Conservation (phyloP, 2,888 invertebrate genomes). For the Andrena trimmerana region DNA sequence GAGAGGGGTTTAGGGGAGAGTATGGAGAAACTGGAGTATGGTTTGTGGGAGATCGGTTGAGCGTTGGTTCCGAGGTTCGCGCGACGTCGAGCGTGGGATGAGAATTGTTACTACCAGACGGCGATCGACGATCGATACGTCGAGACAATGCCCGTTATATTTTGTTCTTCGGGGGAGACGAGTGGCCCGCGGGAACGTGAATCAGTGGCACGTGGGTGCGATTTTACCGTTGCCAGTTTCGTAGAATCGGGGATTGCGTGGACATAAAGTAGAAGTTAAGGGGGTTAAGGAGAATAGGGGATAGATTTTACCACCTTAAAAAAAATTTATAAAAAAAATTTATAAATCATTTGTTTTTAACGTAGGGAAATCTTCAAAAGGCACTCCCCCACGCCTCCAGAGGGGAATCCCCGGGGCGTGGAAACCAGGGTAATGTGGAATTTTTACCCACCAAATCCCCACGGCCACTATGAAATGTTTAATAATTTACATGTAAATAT, state of each 20-base stretch:
- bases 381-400: too few relatives aligned
- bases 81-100: slow-evolving; percentile 32
- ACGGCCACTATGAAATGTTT: too few relatives aligned
- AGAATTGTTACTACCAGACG: slow-evolving; percentile 36
- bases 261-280: too few relatives aligned
- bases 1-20: neutral
- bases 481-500: too few relatives aligned
- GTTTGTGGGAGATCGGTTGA: neutral
- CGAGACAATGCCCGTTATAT: slow-evolving; percentile 29
- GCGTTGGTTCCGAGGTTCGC: neutral
- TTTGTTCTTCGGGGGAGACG: slow-evolving; percentile 4
- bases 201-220: slow-evolving; percentile 23
- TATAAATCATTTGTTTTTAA: too few relatives aligned
- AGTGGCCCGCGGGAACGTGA: neutral
- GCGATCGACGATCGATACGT: slow-evolving; percentile 38
- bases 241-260: neutral
- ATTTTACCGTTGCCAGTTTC: slow-evolving; percentile 11
- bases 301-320: too few relatives aligned
- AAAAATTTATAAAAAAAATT: too few relatives aligned
- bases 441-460: too few relatives aligned
- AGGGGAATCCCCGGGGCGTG: too few relatives aligned
- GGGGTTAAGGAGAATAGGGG: too few relatives aligned
- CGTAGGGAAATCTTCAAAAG: too few relatives aligned
- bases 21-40: slow-evolving; percentile 3
- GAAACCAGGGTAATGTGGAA: too few relatives aligned